A percentile compares a stretch with the other conserved stretches of the same genome.
Conservation (phyloP, 2,888 invertebrate genomes). For the Priocnemis perturbator region DNA sequence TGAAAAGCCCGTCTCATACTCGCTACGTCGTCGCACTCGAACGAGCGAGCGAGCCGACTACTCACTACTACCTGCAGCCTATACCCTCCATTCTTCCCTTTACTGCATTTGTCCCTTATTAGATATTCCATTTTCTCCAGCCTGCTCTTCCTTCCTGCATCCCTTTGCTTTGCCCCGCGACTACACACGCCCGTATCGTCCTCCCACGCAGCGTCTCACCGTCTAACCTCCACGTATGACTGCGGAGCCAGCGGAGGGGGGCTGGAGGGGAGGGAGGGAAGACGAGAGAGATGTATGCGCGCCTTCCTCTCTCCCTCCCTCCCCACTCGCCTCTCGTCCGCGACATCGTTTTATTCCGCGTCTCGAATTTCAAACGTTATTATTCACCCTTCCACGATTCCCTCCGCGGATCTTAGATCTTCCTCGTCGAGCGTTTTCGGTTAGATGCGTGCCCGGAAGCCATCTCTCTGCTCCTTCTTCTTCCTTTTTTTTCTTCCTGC, state of each 20-base stretch:
- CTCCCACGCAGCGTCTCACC: constrained; percentile 3
- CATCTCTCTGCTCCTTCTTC: constrained; percentile 45
- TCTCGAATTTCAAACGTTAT: constrained; percentile 74
- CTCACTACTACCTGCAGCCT: constrained; percentile 18
- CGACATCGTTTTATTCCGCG: constrained; percentile 72
- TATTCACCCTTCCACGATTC: constrained; percentile 71
- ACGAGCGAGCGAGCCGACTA: constrained; percentile 44
- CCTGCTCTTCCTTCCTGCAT: constrained; percentile 50
- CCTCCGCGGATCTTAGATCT: constrained; percentile 62
- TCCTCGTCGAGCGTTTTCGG: constrained; percentile 62
- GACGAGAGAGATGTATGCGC: not conserved
- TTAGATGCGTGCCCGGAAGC: constrained; percentile 57
- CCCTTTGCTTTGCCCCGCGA: constrained; percentile 48
- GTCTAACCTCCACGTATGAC: constrained; percentile 17
- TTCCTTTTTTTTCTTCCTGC: constrained; percentile 37
- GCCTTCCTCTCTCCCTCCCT: constrained; percentile 16
- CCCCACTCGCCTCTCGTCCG: constrained; percentile 59
- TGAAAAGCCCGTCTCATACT: constrained; percentile 13
- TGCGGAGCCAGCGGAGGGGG: not conserved
- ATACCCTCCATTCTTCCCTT: constrained; percentile 59
- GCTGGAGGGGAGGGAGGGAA: not conserved
- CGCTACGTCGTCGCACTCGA: constrained; percentile 32
- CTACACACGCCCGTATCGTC: constrained; percentile 42
- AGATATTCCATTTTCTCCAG: constrained; percentile 73
- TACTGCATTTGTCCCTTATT: constrained; percentile 69